These are phyloP conservation scores for Intellagama lesueurii DNA, from an alignment of 2,797 vertebrate genomes.

Conservation along the genomic window DNA sequence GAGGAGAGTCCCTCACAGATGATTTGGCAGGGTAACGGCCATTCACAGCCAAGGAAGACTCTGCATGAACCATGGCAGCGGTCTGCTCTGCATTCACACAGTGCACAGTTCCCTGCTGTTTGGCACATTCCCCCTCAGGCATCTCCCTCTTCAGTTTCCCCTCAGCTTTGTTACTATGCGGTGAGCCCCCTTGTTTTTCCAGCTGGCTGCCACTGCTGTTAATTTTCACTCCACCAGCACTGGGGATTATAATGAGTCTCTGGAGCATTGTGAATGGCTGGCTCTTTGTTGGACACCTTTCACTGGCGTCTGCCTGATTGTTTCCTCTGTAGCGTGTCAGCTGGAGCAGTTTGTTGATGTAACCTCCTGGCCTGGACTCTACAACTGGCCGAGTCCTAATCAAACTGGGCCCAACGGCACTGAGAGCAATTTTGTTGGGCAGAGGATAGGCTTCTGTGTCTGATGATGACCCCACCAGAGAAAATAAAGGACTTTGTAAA, in stretches of 20 bases:
- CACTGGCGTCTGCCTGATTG: conserved; percentile 56
- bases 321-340: conserved; percentile 77
- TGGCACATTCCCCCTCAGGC: conserved; percentile 42
- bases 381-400: conserved; percentile 55
- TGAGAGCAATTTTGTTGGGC: conserved; percentile 27
- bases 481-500: conserved; percentile 93
- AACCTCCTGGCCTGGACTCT: conserved; percentile 79
- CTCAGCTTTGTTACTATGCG: conserved; percentile 48
- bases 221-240: conserved; percentile 51
- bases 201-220: conserved; percentile 55
- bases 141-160: conserved; percentile 39
- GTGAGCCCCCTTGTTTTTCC: conserved; percentile 55
- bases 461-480: conserved; percentile 68
- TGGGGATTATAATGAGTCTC: conserved; percentile 65
- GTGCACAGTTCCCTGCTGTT: conserved; percentile 37
- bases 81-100: conserved; percentile 65
- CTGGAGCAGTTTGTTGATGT: conserved; percentile 86
- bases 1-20: conserved; percentile 57
- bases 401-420: conserved; percentile 29
- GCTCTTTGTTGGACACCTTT: conserved; percentile 43
- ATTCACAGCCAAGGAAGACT: conserved; percentile 54
- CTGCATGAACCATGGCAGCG: conserved; percentile 50
- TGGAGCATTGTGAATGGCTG: conserved; percentile 47
- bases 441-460: conserved; percentile 54
- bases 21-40: conserved; percentile 52